These are phyloP conservation scores for Drosophila nr. perissopoda DNA, from an alignment of 2,888 invertebrate genomes.

Conservation along the genomic window DNA sequence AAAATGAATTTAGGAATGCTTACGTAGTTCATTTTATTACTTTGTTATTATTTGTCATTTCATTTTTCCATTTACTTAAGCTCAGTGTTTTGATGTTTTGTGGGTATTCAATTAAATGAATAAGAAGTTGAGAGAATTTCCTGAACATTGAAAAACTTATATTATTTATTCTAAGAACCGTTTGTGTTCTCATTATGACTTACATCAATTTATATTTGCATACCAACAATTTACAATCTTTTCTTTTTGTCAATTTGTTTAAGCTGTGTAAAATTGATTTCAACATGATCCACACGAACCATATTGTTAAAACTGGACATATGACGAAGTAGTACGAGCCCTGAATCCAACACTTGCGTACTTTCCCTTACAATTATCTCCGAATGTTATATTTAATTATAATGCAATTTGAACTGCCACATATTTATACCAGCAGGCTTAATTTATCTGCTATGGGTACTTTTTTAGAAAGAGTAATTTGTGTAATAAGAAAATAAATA, in stretches of 20 bases:
- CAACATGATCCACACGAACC: no score
- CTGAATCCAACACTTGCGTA: not conserved
- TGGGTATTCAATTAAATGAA: not conserved
- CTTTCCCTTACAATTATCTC: not conserved
- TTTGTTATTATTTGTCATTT: not conserved
- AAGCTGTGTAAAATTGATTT: not conserved
- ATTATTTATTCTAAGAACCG: not conserved
- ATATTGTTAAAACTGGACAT: not conserved
- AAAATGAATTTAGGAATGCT: not conserved
- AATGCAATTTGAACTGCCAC: not conserved
- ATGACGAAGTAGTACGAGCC: not conserved
- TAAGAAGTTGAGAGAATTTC: not conserved
- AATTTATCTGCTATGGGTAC: not conserved
- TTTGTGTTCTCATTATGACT: not conserved
- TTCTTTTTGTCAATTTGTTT: not conserved
- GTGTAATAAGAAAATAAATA: not conserved
- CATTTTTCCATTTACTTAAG: not conserved
- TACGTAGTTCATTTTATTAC: not conserved
- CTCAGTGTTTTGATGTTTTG: not conserved
- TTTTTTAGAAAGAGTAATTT: not conserved
- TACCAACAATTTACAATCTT: not conserved
- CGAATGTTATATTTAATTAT: not conserved
- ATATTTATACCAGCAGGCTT: not conserved
- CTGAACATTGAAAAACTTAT: not conserved
- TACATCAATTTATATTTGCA: not conserved